Evolutionary conservation across 2,888 invertebrate species (phyloP).

Genomic region (Trypoxylon attenuatum): DNA sequence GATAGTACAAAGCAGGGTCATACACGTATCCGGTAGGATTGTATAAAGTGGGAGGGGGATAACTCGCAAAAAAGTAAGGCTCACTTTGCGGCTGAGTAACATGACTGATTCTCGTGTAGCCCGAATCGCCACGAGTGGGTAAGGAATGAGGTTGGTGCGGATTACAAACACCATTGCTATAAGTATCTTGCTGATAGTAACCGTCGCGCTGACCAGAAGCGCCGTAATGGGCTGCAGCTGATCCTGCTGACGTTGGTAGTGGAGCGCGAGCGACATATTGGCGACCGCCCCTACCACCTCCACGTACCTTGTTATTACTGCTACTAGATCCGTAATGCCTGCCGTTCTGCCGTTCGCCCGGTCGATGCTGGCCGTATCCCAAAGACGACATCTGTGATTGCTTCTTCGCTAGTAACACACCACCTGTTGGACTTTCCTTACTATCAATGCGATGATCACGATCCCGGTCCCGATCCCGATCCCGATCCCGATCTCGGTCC

Average conservation of each 20-base stretch:
- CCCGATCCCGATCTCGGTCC: conserved; percentile 68
- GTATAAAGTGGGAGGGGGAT: conserved; percentile 57
- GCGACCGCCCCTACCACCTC: conserved; percentile 66
- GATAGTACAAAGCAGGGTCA: conserved; percentile 64
- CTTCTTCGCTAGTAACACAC: conserved; percentile 52
- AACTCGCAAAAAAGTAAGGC: conserved; percentile 62
- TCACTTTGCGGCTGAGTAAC: conserved; percentile 45
- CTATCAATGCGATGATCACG: conserved; percentile 65
- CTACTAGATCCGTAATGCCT: conserved; percentile 68
- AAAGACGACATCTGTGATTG: conserved; percentile 41
- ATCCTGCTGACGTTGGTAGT: conserved; percentile 62
- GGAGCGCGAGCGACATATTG: conserved; percentile 61
- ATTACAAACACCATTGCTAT: conserved; percentile 43
- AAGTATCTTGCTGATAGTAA: conserved; percentile 53
- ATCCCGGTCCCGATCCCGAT: not conserved
- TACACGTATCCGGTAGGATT: conserved; percentile 59
- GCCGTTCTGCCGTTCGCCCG: conserved; percentile 70
- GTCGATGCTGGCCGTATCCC: conserved; percentile 55
- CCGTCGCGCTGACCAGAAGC: conserved; percentile 53
- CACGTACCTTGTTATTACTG: conserved; percentile 74
- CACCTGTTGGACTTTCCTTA: conserved; percentile 69
- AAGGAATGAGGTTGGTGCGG: conserved; percentile 37
- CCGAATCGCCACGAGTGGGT: conserved; percentile 24
- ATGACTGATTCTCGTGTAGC: conserved; percentile 34
- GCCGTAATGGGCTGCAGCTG: conserved; percentile 47